Percentiles rank a stretch among this genome's conserved stretches.
Evolutionary conservation across 2,888 invertebrate species (phyloP).

Genomic region (Nephrotoma flavescens): DNA sequence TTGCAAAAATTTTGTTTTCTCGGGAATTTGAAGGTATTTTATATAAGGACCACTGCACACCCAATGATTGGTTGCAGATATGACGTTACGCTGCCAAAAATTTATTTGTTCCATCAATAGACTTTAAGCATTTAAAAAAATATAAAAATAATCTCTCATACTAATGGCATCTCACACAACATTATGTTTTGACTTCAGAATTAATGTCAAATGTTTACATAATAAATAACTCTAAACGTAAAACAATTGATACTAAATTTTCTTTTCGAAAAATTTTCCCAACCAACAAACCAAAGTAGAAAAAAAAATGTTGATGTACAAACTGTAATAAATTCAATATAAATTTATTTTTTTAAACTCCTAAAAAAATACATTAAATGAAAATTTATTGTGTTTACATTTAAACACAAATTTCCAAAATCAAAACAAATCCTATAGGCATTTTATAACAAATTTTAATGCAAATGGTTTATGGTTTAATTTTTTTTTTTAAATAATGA

Average conservation of each 20-base stretch:
- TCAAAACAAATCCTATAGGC: neutral
- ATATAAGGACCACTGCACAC: too few species aligned
- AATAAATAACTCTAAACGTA: too few species aligned
- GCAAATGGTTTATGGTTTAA: neutral
- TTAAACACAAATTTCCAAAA: neutral
- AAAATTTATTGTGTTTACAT: conserved; percentile 4
- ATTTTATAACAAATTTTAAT: neutral
- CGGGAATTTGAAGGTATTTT: too few species aligned
- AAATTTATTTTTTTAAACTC: neutral
- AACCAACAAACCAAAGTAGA: neutral
- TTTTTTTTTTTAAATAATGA: neutral
- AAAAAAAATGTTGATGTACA: neutral
- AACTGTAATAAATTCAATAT: neutral
- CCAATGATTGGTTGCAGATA: too few species aligned
- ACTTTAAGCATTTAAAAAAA: too few species aligned
- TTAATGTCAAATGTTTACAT: too few species aligned
- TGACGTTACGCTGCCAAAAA: too few species aligned
- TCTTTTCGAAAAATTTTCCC: neutral
- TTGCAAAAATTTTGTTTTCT: too few species aligned
- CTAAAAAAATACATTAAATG: conserved; percentile 3
- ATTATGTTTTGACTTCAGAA: too few species aligned
- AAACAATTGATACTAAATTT: neutral
- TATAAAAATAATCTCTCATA: too few species aligned
- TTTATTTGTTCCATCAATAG: too few species aligned
- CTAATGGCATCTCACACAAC: too few species aligned